Conservation (phyloP, 2,113 vertebrate species). For the Passer montanus region DNA sequence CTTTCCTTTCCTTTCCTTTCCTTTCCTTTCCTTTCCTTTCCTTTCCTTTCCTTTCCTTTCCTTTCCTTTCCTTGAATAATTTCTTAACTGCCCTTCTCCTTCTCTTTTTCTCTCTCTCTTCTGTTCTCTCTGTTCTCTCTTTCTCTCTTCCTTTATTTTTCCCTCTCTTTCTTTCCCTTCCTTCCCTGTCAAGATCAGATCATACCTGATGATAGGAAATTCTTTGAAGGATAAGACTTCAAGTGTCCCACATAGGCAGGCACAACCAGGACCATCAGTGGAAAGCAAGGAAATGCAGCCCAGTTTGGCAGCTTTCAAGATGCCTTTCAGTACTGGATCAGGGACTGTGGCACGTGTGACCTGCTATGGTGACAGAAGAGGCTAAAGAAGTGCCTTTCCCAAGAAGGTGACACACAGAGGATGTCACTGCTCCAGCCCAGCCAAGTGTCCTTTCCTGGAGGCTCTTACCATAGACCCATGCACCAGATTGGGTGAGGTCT, state of each 20-base stretch:
- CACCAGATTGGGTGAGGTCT: neutral
- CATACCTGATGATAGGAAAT: neutral
- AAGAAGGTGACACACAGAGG: neutral
- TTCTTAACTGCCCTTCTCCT: too few relatives aligned
- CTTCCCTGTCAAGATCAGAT: neutral
- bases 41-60: too few relatives aligned
- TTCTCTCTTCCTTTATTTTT: fast-evolving
- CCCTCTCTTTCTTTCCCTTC: fast-evolving
- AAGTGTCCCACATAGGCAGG: neutral
- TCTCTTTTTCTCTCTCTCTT: too few relatives aligned
- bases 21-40: too few relatives aligned
- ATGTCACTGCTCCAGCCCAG: neutral
- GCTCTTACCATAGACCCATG: neutral
- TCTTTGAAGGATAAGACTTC: neutral
- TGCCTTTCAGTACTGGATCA: neutral
- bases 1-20: too few relatives aligned
- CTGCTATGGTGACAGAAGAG: neutral
- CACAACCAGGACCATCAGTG: neutral
- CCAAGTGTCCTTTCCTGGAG: neutral
- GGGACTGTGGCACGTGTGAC: neutral
- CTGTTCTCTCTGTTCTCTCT: too few relatives aligned
- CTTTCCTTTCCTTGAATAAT: too few relatives aligned
- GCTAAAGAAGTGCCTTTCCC: neutral
- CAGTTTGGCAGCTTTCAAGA: neutral
- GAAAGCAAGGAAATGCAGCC: neutral